Conservation (phyloP, 2,888 invertebrate genomes). For the Lamellibrachia columna region DNA sequence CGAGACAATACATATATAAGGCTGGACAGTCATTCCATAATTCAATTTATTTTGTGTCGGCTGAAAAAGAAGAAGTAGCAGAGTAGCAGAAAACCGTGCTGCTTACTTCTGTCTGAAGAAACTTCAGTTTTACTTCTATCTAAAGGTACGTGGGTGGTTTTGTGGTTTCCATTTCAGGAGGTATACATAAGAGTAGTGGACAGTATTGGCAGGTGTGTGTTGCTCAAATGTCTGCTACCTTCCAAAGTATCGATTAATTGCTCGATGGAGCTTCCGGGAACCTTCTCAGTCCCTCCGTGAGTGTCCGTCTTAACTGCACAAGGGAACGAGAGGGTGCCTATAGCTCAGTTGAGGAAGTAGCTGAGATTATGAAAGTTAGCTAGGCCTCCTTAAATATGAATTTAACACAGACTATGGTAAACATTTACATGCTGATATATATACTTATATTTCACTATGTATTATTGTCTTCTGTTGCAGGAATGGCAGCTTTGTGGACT, state of each 20-base stretch:
- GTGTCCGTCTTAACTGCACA: no score
- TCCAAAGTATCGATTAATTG: no score
- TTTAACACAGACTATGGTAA: no score
- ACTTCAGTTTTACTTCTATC: neutral
- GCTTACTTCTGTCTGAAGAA: neutral
- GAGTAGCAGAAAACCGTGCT: neutral
- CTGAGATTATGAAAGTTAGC: no score
- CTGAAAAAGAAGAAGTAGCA: neutral
- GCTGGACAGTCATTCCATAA: neutral
- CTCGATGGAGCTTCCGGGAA: no score
- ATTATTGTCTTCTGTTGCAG: neutral
- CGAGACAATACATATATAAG: neutral
- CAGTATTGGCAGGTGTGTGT: no score
- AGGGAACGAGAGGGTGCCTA: no score
- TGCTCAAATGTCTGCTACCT: no score
- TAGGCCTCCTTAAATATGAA: no score
- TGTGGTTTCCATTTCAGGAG: neutral
- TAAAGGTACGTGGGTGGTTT: neutral
- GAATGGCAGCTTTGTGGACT: neutral
- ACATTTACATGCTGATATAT: neutral
- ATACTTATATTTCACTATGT: neutral
- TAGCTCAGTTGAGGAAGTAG: no score
- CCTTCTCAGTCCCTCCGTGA: no score
- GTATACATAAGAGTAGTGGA: no score
- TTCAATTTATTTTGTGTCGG: neutral